phyloP scores from a whole-genome alignment of 2,113 vertebrate genomes.

The Cyanocitta stelleri region DNA sequence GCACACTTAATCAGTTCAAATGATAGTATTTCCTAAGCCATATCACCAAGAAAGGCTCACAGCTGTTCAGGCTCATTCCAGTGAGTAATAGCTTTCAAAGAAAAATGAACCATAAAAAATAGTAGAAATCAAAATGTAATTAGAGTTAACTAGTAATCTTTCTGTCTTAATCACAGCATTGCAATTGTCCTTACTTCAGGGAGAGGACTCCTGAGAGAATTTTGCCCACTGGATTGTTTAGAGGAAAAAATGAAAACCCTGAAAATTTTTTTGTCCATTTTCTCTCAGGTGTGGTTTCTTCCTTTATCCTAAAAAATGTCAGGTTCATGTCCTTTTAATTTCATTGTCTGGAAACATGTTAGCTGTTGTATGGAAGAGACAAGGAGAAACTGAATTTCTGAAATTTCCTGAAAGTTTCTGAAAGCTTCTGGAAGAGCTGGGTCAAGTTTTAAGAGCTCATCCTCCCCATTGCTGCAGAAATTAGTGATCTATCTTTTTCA shows the following conservation, averaged over 20 bases:
- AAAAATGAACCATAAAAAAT: slow-evolving; percentile 24
- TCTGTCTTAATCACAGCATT: neutral
- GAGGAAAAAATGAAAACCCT: neutral
- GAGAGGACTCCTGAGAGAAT: neutral
- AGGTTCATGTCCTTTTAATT: neutral
- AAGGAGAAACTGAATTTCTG: neutral
- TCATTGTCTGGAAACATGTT: neutral
- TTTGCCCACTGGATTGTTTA: neutral
- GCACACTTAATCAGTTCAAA: neutral
- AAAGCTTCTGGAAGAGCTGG: neutral
- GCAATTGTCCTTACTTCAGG: neutral
- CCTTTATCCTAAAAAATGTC: neutral
- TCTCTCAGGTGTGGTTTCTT: neutral
- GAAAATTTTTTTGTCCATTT: neutral
- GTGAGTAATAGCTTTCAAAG: neutral
- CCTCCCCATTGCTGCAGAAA: neutral
- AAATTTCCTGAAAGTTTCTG: no score
- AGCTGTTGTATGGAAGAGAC: neutral
- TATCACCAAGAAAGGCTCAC: neutral
- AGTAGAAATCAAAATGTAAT: slow-evolving; percentile 14
- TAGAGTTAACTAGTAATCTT: neutral
- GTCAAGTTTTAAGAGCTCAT: neutral
- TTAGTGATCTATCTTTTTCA: neutral
- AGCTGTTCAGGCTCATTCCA: slow-evolving; percentile 16
- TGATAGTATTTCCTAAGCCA: neutral